A percentile compares a stretch with the other conserved stretches of the same genome.
Evolutionary conservation across 2,888 invertebrate genomes (phyloP).

Genomic region (Eremobia ochroleuca): DNA sequence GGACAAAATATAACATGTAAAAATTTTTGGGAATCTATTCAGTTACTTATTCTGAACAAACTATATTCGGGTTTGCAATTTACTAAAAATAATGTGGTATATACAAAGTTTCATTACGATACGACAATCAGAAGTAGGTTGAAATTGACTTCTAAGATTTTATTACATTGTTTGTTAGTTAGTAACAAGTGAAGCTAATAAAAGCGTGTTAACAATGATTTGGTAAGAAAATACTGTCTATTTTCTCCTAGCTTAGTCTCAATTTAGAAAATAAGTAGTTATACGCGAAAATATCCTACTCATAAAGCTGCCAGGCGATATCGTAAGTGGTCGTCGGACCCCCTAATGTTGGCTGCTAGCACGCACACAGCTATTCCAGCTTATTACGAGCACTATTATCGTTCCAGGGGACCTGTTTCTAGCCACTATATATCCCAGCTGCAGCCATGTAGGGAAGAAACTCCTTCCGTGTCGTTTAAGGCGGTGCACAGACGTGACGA

Average conservation of each 20-base stretch:
- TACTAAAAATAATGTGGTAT: no score
- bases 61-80: no score
- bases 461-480: slow-evolving; percentile 70
- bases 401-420: slow-evolving; percentile 66
- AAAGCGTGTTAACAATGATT: neutral
- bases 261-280: slow-evolving; percentile 36
- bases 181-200: no score
- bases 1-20: no score
- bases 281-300: slow-evolving; percentile 33
- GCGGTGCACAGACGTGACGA: slow-evolving; percentile 46
- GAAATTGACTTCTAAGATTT: no score
- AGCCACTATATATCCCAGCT: slow-evolving; percentile 57
- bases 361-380: slow-evolving; percentile 65
- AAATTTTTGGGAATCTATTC: no score
- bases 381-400: slow-evolving; percentile 69
- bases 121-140: no score
- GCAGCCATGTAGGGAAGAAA: slow-evolving; percentile 66
- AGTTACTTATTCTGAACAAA: no score
- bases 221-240: neutral
- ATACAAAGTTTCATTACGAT: no score
- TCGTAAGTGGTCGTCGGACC: slow-evolving; percentile 47
- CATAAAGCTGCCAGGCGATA: slow-evolving; percentile 21
- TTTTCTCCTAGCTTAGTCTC: neutral
- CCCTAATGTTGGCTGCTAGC: slow-evolving; percentile 59
- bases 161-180: no score